phyloP scores from a whole-genome alignment of 2,113 vertebrate genomes.

The Salvelinus alpinus region DNA sequence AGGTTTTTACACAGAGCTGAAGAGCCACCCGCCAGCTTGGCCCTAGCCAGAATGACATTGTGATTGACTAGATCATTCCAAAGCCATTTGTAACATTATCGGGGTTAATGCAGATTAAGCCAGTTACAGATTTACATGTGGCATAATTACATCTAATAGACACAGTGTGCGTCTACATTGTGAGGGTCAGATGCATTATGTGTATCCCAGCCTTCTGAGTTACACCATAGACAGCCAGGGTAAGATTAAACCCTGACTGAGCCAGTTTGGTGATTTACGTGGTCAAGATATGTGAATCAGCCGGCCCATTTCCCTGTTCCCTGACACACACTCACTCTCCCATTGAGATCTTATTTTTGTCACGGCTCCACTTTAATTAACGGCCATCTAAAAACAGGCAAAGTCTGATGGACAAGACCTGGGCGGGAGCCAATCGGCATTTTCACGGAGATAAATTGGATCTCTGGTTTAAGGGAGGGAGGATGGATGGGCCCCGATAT shows the following conservation, averaged over 20 bases:
- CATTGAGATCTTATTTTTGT: conserved; percentile 73
- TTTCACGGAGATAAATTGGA: conserved; percentile 77
- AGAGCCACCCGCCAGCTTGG: conserved; percentile 13
- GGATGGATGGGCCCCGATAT: conserved; percentile 76
- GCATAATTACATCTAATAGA: conserved; percentile 55
- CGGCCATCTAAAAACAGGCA: conserved; percentile 73
- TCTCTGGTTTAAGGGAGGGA: conserved; percentile 68
- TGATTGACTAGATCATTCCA: conserved; percentile 63
- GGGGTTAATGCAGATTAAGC: conserved; percentile 64
- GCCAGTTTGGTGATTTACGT: conserved; percentile 69
- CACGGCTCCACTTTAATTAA: conserved; percentile 76
- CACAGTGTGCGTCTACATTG: conserved; percentile 36
- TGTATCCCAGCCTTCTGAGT: conserved; percentile 56
- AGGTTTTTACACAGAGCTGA: conserved; percentile 17
- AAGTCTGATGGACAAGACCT: conserved; percentile 72
- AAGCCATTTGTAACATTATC: conserved; percentile 60
- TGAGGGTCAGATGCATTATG: conserved; percentile 17
- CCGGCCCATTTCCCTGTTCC: conserved; percentile 63
- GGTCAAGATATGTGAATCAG: conserved; percentile 65
- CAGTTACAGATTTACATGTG: conserved; percentile 65
- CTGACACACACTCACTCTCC: conserved; percentile 55
- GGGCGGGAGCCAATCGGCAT: conserved; percentile 71
- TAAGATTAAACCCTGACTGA: conserved; percentile 52
- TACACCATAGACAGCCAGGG: conserved; percentile 45
- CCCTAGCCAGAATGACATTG: conserved; percentile 36